Evolutionary conservation across 2,797 vertebrate species (phyloP), one percentile per base, ranked within the genome.

Genomic region (Pachyuromys duprasi): DNA sequence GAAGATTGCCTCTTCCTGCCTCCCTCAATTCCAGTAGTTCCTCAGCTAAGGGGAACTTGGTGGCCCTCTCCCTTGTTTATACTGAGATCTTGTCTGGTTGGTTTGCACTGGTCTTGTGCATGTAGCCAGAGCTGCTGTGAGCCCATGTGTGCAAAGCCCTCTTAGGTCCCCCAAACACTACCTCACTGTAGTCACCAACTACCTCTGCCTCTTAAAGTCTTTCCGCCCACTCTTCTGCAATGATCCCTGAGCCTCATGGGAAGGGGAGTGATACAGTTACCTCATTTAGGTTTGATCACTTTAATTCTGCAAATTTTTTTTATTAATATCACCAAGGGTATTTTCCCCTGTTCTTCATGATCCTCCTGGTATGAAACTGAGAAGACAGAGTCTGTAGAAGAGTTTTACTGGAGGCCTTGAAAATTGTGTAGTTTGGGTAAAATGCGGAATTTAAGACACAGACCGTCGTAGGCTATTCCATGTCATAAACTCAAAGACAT

Each of bases 291-390:
- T 55, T 86, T 82, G 53, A 65, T 89, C 24, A 80, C 87, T 94
- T 89, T 91, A 69, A 24, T 91, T 75, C 45, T 80, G 24, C 1
- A 57, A 63, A 42, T 72, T 92, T 96, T 84, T 69, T 57, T 57
- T 49, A 78, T 82, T 57, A 69, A 57, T 49, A 4, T 62, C 62
- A 72, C 65, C 55, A 74, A 91, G 63, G 67, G 57, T 42, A 5
- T 69, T 67, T 60, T 5, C 49, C 8, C 22, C 81, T 78, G 45
- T 81, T 72, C 65, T 45, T 45, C n/a, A 45, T 42, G 3, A 31
- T 63, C n/a, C 87, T 84, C 36, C 67, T 55, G 31, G 18, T 55
- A 14, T 26, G 20, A 42, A 49, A 45, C 45, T n/a, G 45, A 93
- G 33, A 74, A 39, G 72, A 57, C 14, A 20, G 8, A 49, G 81